phyloP scores from a whole-genome alignment of 2,888 invertebrate genomes.

The Elegia similella region DNA sequence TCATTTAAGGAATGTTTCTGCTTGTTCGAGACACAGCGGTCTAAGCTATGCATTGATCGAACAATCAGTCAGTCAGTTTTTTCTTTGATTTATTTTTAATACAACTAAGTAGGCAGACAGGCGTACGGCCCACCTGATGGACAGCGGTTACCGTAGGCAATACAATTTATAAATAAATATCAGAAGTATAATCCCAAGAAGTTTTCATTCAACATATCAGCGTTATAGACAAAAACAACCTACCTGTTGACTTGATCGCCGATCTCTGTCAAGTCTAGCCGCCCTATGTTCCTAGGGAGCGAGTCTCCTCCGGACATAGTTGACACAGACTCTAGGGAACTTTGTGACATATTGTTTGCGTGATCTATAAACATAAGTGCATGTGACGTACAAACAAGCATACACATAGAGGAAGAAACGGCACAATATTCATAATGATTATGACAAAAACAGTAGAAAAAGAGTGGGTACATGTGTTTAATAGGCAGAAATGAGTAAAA shows the following conservation, averaged over 20 bases:
- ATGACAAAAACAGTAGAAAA: neutral
- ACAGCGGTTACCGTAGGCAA: too few species aligned
- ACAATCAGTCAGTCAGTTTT: too few species aligned
- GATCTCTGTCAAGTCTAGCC: slow-evolving; percentile 69
- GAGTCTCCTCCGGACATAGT: slow-evolving; percentile 84
- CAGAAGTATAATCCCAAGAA: neutral
- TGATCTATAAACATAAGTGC: slow-evolving; percentile 72
- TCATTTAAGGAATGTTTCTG: too few species aligned
- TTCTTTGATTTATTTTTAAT: too few species aligned
- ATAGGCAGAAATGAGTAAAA: neutral
- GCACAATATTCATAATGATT: neutral
- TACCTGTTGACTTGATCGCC: slow-evolving; percentile 79
- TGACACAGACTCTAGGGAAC: slow-evolving; percentile 89
- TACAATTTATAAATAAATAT: too few species aligned
- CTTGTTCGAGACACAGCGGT: too few species aligned
- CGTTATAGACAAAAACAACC: neutral
- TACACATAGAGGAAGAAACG: neutral
- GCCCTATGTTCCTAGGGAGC: slow-evolving; percentile 61
- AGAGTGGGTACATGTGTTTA: neutral
- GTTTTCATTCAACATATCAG: neutral
- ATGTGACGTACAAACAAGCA: slow-evolving; percentile 22
- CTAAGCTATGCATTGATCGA: too few species aligned
- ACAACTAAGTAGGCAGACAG: too few species aligned
- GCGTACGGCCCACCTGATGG: too few species aligned
- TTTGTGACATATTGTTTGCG: slow-evolving; percentile 87